Base-by-base conservation (phyloP, 1,140 invertebrate genomes). In the Trichomalopsis sarcophagae region DNA sequence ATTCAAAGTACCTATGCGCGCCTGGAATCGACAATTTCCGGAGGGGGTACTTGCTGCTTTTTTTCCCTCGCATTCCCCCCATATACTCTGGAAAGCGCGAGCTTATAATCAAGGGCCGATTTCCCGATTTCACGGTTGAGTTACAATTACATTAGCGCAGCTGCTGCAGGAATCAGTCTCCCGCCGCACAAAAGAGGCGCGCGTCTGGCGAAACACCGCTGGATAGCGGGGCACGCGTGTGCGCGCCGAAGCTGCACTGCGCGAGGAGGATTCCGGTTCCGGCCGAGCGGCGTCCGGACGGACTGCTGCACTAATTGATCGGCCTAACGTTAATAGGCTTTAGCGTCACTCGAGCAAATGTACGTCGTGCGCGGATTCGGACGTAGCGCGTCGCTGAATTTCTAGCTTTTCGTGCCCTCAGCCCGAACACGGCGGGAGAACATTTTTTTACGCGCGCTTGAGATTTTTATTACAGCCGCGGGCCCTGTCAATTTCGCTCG, bases 281-380 rank as follows among this genome's bases (percentile, higher is more conserved):
- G 50, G 81, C 7, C 36, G 50, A 82, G 33, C 50, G 21, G 36
- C 55, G 17, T 62, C 55, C 55, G 21, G 55, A 62, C 55, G 55
- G 55, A 68, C 81, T 55, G 40, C 55, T 76, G 73, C 10, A 44
- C 81, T 76, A 83, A 83, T 83, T 83, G 81, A 83, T 83, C 81
- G 74, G 74, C 73, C 73, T 83, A 83, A 83, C 73, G 81, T 83
- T 83, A 83, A 83, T 83, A 76, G 81, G 81, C 81, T 83, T 83
- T 76, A 83, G 76, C 74, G 81, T 76, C 81, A 77, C 74, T 83
- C 81, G 27, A 76, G 81, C 81, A 83, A 76, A 83, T 82, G 71
- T 82, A 9, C 55, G 14, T 62, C 55, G 55, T 7, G 17, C 21
- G 14, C 5, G 7, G 4, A 62, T 62, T 62, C 55, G 55, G n/a